phyloP scores from a whole-genome alignment of 64 coral and sea anemone species.

The Actinia tenebrosa region DNA sequence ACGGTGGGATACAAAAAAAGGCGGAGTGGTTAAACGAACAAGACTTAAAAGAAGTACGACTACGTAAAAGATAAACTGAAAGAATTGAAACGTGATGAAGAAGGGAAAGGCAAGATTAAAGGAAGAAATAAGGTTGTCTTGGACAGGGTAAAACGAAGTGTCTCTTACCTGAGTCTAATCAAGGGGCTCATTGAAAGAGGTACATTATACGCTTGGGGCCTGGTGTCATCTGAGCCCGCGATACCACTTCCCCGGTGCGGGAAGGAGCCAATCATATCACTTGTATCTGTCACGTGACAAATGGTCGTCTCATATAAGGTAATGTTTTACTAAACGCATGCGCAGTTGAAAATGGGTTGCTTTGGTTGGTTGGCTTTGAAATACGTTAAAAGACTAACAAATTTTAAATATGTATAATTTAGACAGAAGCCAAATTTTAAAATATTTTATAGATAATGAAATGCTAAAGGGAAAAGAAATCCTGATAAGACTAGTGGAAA shows the following conservation, averaged over 20 bases:
- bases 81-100: background rate
- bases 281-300: constrained; percentile 98
- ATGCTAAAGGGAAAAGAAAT: too few relatives aligned
- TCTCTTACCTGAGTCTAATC: constrained; percentile 27
- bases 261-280: constrained; percentile 95
- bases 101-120: background rate
- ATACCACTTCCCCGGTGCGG: constrained; percentile 91
- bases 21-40: background rate
- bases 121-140: background rate
- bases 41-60: background rate
- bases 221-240: constrained; percentile 87
- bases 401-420: background rate
- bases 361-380: background rate
- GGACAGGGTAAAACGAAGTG: background rate
- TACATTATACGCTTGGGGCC: constrained; percentile 21
- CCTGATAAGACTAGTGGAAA: too few relatives aligned
- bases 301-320: constrained; percentile 55
- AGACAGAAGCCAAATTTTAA: too few relatives aligned
- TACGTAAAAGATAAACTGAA: background rate
- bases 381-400: background rate
- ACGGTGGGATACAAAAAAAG: background rate
- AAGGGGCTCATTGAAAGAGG: constrained; percentile 26
- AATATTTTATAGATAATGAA: too few relatives aligned
- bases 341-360: background rate
- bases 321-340: background rate